Evolutionary conservation across 2,888 invertebrate species (phyloP), one percentile per base, ranked within the genome.

Genomic region (Tenthredo notha): DNA sequence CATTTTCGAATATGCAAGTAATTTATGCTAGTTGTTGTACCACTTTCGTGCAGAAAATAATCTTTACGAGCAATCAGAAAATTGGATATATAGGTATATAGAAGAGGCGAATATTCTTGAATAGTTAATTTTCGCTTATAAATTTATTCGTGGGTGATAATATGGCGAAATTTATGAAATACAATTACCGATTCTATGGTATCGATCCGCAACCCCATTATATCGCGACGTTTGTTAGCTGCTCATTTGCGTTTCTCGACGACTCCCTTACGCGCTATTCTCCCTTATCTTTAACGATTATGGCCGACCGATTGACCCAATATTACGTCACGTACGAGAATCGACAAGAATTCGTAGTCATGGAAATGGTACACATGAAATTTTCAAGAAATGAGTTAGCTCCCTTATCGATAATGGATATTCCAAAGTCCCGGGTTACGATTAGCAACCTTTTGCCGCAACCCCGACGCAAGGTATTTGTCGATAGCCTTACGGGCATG

Each of bases 371-470:
- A 29, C 50, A 54, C 54, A 33, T 54, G 54, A 54, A 77, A 77
- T 77, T 50, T 77, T 15, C 54, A 54, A 77, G 77, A 77, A 77
- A 77, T 47, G 29, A n/a, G 50, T 77, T n/a, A 15, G 54, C 77
- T 21, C n/a, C 54, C 77, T 77, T 77, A 77, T 77, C 77, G 77
- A 77, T 77, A 77, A 77, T 77, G 77, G 77, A 77, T 50, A 77
- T 77, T 50, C 33, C 74, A 15, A 33, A 77, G 29, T 50, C 54
- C 29, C 18, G 54, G 29, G 50, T 40, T 25, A 12, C 50, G 77
- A 77, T 47, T 77, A 77, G 77, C 47, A 77, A 54, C 47, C 77
- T 54, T 77, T 54, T 50, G 77, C 50, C 47, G 10, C 33, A 50
- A 77, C 47, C 77, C 77, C 29, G 15, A 54, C 25, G 77, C 47